Percentiles rank a stretch among this genome's conserved stretches.
These are phyloP conservation scores for Megaustenia siamemsis DNA, from an alignment of 2,888 invertebrate species.

Conservation along the genomic window DNA sequence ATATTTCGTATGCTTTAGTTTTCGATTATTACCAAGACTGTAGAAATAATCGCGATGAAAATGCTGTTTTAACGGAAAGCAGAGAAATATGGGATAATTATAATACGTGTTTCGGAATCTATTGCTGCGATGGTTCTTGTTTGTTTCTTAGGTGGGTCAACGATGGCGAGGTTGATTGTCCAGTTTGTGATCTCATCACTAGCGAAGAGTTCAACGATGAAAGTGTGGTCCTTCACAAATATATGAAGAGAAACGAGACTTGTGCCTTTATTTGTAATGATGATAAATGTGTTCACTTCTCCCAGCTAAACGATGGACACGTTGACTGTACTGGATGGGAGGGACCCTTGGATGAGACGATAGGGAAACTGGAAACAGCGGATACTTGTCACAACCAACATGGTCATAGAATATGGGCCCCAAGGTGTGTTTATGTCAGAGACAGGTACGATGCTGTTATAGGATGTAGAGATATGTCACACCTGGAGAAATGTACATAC, in stretches of 20 bases:
- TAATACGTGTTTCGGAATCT: not conserved
- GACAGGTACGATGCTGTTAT: slow-evolving; percentile 7
- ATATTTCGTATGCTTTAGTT: slow-evolving; percentile 6
- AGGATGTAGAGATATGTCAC: slow-evolving; percentile 24
- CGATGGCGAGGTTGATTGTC: slow-evolving; percentile 8
- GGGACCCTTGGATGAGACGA: slow-evolving; percentile 47
- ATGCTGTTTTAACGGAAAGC: no score
- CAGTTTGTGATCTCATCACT: not conserved
- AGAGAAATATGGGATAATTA: not conserved
- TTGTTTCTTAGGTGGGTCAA: not conserved
- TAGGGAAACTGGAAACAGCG: not conserved
- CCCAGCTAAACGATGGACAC: slow-evolving; percentile 69
- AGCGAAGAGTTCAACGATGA: not conserved
- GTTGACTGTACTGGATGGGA: slow-evolving; percentile 71
- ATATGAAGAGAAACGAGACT: not conserved
- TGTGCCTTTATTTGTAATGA: slow-evolving; percentile 30
- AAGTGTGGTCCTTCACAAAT: not conserved
- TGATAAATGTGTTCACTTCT: slow-evolving; percentile 70
- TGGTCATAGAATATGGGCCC: not conserved
- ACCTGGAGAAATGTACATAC: slow-evolving; percentile 78
- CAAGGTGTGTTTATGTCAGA: slow-evolving; percentile 25
- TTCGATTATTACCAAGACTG: slow-evolving; percentile 7
- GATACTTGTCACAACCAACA: not conserved
- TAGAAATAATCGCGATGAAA: not conserved
- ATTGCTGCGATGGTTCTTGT: slow-evolving; percentile 15